phyloP scores from a whole-genome alignment of 2,888 invertebrate genomes.

The Geophilus truncorum region DNA sequence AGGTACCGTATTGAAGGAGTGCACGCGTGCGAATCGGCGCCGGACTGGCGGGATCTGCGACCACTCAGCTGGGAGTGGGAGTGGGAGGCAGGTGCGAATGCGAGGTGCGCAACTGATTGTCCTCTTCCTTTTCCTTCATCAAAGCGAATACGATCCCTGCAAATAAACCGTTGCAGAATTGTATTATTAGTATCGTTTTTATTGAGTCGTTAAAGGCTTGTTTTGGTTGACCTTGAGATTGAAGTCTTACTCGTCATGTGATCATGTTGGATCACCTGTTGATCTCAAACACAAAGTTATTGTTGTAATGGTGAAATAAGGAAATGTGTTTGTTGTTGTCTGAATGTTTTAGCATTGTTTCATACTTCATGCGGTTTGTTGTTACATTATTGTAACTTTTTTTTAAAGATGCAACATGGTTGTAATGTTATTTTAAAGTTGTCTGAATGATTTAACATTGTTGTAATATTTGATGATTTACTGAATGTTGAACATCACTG shows the following conservation, averaged over 20 bases:
- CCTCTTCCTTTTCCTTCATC: not conserved
- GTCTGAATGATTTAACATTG: too few relatives aligned
- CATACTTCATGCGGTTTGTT: too few relatives aligned
- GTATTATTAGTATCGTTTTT: not conserved
- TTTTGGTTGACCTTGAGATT: not conserved
- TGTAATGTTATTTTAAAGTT: too few relatives aligned
- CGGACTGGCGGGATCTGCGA: conserved; percentile 3
- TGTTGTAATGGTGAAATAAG: too few relatives aligned
- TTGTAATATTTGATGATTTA: too few relatives aligned
- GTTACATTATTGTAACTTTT: too few relatives aligned
- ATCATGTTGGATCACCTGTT: not conserved
- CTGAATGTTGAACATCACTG: too few relatives aligned
- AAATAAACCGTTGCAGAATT: not conserved
- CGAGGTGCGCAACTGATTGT: not conserved
- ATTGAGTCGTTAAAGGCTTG: not conserved
- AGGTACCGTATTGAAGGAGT: not conserved
- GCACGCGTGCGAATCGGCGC: conserved; percentile 2
- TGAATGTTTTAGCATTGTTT: too few relatives aligned
- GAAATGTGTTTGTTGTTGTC: too few relatives aligned
- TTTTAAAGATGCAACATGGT: too few relatives aligned
- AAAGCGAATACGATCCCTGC: not conserved
- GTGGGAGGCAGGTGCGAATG: too few relatives aligned
- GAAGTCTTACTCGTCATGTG: not conserved
- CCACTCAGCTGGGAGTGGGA: conserved; percentile 2
- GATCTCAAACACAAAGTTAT: too few relatives aligned